Evolutionary conservation across 2,797 vertebrate genomes (phyloP), one percentile per base, ranked within the genome.

Genomic region (Fistularia commersonii): DNA sequence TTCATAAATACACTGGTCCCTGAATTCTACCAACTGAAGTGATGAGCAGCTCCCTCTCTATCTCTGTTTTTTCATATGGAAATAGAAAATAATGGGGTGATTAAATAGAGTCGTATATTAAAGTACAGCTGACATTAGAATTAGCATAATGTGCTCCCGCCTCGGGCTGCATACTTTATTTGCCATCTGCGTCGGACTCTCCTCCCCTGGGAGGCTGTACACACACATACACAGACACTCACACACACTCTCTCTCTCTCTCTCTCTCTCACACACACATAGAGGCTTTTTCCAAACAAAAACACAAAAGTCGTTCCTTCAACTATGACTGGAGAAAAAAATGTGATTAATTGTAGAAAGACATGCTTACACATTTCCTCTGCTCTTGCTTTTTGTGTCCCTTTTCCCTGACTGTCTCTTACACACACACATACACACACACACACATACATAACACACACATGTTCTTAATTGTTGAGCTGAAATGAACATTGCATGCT

Each of bases 51-150:
- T 56, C 61, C 45, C 59, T 44, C 59, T 54, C 61, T 50, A 49
- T 43, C 33, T 46, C 45, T 57, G 48, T 82, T 87, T 89, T 88
- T 97, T 98, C 94, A 95, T 95, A 95, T 97, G 94, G 95, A 98
- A 96, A 97, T 95, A 94, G 92, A 93, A 94, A 98, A 97, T 98
- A 98, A 98, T 96, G 93, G 94, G 94, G 94, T 97, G 95, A 98
- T 98, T 98, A 98, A 98, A 98, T 97, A 98, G 95, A 98, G 96
- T 94, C 96, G 93, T 98, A 97, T 97, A 98, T 98, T 98, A 98
- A 97, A 98, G 95, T 98, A 95, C 96, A 97, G 96, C 95, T 98
- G 96, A 98, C 96, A 96, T 98, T 96, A 97, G 93, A 95, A 98
- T 98, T 98, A 97, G 93, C 96, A 98, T 98, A 98, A 98, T 98